Percentiles rank a stretch among this genome's conserved stretches.
These are phyloP conservation scores for Prinia subflava DNA, from an alignment of 2,113 vertebrate species.

Conservation along the genomic window DNA sequence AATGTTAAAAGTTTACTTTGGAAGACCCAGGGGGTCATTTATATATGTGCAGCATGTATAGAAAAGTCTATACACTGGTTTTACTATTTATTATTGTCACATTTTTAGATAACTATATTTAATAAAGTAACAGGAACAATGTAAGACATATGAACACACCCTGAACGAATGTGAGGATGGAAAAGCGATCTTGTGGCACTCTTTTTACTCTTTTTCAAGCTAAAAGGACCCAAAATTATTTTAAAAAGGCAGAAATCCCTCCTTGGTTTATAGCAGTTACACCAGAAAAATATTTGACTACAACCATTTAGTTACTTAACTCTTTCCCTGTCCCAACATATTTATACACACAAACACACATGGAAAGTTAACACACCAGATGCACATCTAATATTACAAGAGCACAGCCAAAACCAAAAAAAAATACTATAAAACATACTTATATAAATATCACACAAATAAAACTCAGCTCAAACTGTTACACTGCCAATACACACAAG, in stretches of 20 bases:
- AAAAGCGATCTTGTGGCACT: neutral
- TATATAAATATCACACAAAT: neutral
- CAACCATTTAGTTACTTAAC: neutral
- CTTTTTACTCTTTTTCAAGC: neutral
- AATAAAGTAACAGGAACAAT: neutral
- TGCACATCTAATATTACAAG: neutral
- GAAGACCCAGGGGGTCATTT: conserved; percentile 44
- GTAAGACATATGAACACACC: neutral
- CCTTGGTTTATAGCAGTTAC: neutral
- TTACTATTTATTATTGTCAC: neutral
- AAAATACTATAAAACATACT: neutral
- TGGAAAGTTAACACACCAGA: neutral
- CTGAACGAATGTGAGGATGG: neutral
- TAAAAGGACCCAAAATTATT: neutral
- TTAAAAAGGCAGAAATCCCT: neutral
- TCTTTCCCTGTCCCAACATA: neutral
- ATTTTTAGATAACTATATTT: neutral
- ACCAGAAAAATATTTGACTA: neutral
- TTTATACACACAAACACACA: neutral
- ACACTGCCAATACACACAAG: neutral
- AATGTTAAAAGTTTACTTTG: conserved; percentile 61
- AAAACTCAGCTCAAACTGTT: neutral
- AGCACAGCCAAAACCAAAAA: neutral
- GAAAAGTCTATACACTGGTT: neutral
- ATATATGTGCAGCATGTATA: conserved; percentile 22